Evolutionary conservation across 1,140 invertebrate species (phyloP).

Genomic region (Belonocnema kinseyi): DNA sequence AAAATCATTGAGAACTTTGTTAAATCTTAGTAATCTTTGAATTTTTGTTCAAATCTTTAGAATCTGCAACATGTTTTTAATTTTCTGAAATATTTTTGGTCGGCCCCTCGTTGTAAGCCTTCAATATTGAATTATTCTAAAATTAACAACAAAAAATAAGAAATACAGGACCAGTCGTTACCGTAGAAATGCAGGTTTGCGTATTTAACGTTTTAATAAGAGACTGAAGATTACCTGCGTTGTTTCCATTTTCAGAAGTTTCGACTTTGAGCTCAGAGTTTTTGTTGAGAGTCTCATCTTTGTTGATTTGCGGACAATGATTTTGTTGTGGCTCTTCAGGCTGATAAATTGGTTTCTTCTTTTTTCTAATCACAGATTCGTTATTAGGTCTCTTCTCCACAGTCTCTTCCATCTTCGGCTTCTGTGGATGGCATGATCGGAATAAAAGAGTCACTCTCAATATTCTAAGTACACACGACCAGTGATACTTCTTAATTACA

Average conservation of each 20-base stretch:
- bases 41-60: too few relatives aligned
- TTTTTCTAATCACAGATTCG: constrained; percentile 65
- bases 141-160: constrained; percentile 21
- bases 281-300: constrained; percentile 62
- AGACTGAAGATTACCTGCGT: constrained; percentile 24
- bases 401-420: constrained; percentile 66
- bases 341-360: constrained; percentile 60
- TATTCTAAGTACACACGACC: constrained; percentile 8
- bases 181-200: too few relatives aligned
- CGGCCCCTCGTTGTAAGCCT: too few relatives aligned
- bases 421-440: constrained; percentile 55
- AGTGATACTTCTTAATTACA: constrained; percentile 1
- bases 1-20: too few relatives aligned
- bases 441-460: constrained; percentile 23
- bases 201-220: too few relatives aligned
- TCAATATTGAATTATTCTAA: not conserved
- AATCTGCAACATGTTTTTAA: too few relatives aligned
- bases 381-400: constrained; percentile 68
- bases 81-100: too few relatives aligned
- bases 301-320: constrained; percentile 64
- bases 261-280: constrained; percentile 67
- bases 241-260: constrained; percentile 60
- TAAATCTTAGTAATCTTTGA: too few relatives aligned
- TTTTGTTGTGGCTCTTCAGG: constrained; percentile 43
- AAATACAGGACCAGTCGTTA: constrained; percentile 17